These are phyloP conservation scores for Sarotherodon lohbergeri DNA, from an alignment of 2,113 vertebrate species.

Conservation along the genomic window DNA sequence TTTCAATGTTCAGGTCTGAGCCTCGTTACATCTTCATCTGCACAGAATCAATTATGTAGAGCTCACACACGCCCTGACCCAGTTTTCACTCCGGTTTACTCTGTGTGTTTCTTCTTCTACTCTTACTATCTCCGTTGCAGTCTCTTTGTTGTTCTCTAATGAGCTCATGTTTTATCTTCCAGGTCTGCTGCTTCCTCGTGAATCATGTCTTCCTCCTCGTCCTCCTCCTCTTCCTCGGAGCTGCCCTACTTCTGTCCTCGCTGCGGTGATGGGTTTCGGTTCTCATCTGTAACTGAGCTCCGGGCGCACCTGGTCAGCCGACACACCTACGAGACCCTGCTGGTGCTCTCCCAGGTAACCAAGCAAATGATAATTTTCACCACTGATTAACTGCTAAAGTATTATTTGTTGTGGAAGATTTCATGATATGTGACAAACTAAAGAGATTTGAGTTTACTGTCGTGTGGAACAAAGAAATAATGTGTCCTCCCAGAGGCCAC, in stretches of 20 bases:
- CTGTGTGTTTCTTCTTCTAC: background rate
- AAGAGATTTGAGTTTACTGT: background rate
- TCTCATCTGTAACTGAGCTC: slow-evolving; percentile 43
- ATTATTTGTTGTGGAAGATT: background rate
- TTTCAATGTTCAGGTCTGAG: background rate
- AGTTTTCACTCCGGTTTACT: background rate
- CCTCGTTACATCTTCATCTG: background rate
- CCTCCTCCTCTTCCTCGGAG: background rate
- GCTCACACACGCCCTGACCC: slow-evolving; percentile 13
- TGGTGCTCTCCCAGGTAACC: slow-evolving; percentile 50
- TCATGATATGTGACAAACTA: background rate
- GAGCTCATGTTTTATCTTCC: background rate
- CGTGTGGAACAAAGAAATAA: background rate
- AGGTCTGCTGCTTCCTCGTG: background rate
- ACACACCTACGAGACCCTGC: slow-evolving; percentile 61
- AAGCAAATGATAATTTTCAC: background rate
- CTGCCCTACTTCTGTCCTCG: slow-evolving; percentile 58
- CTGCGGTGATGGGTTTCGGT: slow-evolving; percentile 35
- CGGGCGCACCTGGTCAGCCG: slow-evolving; percentile 54
- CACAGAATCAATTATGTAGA: background rate
- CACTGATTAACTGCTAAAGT: background rate
- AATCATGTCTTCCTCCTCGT: slow-evolving; percentile 37
- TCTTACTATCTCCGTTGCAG: background rate
- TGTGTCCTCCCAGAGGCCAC: background rate
- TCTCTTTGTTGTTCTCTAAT: background rate